Conservation (phyloP, 1,140 invertebrate genomes). For the Zaprionus gabonicus region DNA sequence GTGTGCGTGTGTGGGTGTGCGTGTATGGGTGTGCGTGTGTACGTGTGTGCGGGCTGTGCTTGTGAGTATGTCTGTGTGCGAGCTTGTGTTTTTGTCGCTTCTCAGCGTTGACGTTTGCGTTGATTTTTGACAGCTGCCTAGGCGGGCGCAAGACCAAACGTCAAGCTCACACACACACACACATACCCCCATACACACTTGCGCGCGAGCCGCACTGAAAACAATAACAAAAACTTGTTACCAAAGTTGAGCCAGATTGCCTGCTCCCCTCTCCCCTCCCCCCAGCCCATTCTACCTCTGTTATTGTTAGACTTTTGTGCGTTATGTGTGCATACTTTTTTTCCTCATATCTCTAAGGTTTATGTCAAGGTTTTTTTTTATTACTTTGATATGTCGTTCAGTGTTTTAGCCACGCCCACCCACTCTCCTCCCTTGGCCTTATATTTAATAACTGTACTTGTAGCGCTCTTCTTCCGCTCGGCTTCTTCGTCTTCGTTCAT, state of each 20-base stretch:
- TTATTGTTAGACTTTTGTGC: conserved; percentile 78
- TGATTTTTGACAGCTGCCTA: conserved; percentile 82
- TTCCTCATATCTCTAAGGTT: conserved; percentile 79
- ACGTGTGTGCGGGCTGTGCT: neutral
- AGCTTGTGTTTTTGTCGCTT: conserved; percentile 61
- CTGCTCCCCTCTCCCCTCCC: conserved; percentile 19
- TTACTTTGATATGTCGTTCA: conserved; percentile 63
- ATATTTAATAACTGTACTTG: conserved; percentile 63
- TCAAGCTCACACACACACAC: conserved; percentile 32
- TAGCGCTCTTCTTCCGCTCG: conserved; percentile 42
- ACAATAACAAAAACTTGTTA: conserved; percentile 82
- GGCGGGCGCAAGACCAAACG: conserved; percentile 60
- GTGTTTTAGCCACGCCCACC: neutral
- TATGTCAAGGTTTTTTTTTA: conserved; percentile 81
- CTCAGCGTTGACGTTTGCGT: conserved; percentile 79
- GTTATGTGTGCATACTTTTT: conserved; percentile 66
- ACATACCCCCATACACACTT: conserved; percentile 8
- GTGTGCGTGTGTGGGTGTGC: neutral
- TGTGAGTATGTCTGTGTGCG: conserved; percentile 26
- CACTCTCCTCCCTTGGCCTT: neutral
- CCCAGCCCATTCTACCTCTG: conserved; percentile 13
- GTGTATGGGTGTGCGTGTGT: conserved; percentile 7
- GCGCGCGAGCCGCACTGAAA: conserved; percentile 34
- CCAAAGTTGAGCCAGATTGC: conserved; percentile 78
- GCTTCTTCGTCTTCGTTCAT: conserved; percentile 1